These are phyloP conservation scores for Nyctibius grandis DNA, from an alignment of 2,797 vertebrate species.

Conservation along the genomic window DNA sequence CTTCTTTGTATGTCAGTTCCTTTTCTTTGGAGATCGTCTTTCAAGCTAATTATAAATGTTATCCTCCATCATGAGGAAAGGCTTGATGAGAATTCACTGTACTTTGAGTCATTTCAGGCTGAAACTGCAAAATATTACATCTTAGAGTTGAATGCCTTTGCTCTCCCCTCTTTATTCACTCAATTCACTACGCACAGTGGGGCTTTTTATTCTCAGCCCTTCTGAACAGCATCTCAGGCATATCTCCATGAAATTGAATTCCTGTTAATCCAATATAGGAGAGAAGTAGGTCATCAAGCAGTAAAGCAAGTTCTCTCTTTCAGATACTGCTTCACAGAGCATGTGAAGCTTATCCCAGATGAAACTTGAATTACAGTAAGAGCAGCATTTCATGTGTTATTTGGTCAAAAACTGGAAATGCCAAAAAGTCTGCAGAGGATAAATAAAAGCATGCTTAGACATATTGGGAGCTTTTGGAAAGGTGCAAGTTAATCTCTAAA, in stretches of 20 bases:
- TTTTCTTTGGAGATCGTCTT: neutral
- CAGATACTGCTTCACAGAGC: neutral
- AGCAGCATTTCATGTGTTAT: neutral
- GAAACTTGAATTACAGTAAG: neutral
- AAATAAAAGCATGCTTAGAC: neutral
- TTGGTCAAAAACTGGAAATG: neutral
- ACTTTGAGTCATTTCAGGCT: neutral
- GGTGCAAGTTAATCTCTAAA: neutral
- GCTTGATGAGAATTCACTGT: neutral
- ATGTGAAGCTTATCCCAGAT: neutral
- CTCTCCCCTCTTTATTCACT: neutral
- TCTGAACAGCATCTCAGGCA: neutral
- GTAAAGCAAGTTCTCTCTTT: neutral
- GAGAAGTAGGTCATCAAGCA: neutral
- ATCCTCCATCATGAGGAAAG: neutral
- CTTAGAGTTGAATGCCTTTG: neutral
- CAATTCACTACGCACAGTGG: neutral
- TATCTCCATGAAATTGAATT: neutral
- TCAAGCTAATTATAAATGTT: neutral
- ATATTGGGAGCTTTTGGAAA: neutral
- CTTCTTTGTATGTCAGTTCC: neutral
- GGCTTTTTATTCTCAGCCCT: neutral
- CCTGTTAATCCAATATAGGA: neutral
- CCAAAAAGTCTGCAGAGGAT: neutral
- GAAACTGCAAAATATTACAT: neutral